phyloP scores from a whole-genome alignment of 2,113 vertebrate genomes.

The Thamnaconus septentrionalis region DNA sequence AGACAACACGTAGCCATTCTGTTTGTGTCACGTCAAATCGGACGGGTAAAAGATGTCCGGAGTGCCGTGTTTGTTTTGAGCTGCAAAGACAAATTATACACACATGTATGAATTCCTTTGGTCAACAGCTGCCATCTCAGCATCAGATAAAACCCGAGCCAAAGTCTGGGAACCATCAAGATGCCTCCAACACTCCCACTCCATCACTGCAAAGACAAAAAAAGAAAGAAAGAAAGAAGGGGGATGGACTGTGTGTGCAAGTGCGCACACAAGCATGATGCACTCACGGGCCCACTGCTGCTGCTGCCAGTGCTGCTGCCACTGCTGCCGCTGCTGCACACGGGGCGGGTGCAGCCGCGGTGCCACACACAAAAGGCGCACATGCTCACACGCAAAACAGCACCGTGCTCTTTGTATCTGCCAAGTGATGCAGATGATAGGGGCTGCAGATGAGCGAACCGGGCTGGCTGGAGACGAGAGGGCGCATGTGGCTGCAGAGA shows the following conservation, averaged over 20 bases:
- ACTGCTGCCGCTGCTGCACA: too few species aligned
- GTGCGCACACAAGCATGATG: too few species aligned
- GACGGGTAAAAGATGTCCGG: conserved; percentile 53
- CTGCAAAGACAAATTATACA: conserved; percentile 73
- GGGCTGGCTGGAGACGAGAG: conserved; percentile 43
- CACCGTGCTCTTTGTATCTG: conserved; percentile 66
- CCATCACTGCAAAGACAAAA: conserved; percentile 49
- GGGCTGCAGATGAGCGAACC: conserved; percentile 58
- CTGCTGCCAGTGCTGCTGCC: too few species aligned
- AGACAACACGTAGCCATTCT: conserved; percentile 23
- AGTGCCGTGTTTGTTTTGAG: conserved; percentile 67
- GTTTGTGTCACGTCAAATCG: conserved; percentile 50
- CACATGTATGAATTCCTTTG: conserved; percentile 72
- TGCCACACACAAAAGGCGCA: conserved; percentile 46
- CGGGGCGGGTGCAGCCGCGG: conserved; percentile 26
- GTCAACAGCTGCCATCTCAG: conserved; percentile 74
- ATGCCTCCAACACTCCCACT: conserved; percentile 65
- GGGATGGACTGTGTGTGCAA: too few species aligned
- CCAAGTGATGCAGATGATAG: conserved; percentile 75
- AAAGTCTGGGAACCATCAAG: conserved; percentile 71
- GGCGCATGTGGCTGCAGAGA: conserved; percentile 45
- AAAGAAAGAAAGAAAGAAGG: too few species aligned
- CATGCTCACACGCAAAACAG: conserved; percentile 61
- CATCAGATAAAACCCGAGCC: conserved; percentile 71
- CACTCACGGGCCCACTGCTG: too few species aligned